Evolutionary conservation across 2,797 vertebrate species (phyloP).

Genomic region (Selene dorsalis): DNA sequence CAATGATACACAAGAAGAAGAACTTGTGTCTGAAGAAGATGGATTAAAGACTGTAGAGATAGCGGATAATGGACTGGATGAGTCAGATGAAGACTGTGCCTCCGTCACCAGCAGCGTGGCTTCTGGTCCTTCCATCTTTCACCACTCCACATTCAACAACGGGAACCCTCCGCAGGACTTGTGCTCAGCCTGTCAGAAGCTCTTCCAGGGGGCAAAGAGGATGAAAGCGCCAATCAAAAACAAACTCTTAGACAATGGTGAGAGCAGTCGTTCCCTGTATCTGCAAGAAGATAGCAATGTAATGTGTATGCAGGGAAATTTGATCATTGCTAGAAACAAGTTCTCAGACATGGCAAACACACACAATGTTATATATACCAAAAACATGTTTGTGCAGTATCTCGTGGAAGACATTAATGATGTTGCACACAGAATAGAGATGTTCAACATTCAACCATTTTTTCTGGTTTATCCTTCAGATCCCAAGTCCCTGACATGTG

Average conservation of each 20-base stretch:
- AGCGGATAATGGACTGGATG: conserved; percentile 25
- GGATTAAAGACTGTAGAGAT: neutral
- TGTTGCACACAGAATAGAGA: too few species aligned
- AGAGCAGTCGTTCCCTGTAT: conserved; percentile 8
- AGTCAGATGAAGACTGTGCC: conserved; percentile 26
- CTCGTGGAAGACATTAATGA: too few species aligned
- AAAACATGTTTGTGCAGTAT: too few species aligned
- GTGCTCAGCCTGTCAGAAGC: conserved; percentile 65
- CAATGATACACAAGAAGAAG: fast-evolving
- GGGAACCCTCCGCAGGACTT: neutral
- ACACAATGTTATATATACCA: too few species aligned
- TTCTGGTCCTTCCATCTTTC: conserved; percentile 64
- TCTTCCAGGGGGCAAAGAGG: conserved; percentile 60
- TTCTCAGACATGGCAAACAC: neutral
- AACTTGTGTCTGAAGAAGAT: neutral
- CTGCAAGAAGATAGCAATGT: neutral
- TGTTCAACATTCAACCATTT: neutral
- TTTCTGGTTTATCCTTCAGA: conserved; percentile 61
- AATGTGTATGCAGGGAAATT: neutral
- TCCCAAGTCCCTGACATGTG: conserved; percentile 78
- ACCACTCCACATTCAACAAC: neutral
- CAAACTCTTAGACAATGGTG: conserved; percentile 67
- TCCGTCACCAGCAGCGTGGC: conserved; percentile 55
- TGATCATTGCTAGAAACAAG: neutral
- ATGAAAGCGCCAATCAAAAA: conserved; percentile 37